These are phyloP conservation scores for Brienomyrus brachyistius DNA, from an alignment of 2,113 vertebrate genomes.

Conservation along the genomic window DNA sequence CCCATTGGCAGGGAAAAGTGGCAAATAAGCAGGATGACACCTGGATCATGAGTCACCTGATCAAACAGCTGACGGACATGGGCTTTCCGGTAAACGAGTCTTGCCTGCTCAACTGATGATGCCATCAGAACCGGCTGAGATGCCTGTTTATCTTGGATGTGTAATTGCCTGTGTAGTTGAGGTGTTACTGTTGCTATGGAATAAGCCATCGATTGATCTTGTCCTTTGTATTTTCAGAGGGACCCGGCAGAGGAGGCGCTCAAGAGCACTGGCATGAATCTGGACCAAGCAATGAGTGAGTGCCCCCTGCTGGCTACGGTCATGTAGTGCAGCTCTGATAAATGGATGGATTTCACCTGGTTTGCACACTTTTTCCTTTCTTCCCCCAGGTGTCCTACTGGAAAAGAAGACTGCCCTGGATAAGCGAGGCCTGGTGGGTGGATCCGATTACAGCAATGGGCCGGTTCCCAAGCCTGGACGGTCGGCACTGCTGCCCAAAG, in stretches of 20 bases:
- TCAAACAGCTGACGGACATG: conserved; percentile 97
- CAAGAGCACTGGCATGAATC: conserved; percentile 95
- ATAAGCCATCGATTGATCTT: neutral
- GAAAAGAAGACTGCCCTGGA: conserved; percentile 98
- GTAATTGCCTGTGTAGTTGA: neutral
- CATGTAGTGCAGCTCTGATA: neutral
- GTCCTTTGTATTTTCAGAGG: conserved; percentile 61
- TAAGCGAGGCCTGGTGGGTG: conserved; percentile 93
- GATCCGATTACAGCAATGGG: conserved; percentile 90
- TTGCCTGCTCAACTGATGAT: neutral
- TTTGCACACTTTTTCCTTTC: neutral
- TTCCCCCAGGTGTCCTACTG: conserved; percentile 75
- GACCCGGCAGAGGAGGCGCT: conserved; percentile 97
- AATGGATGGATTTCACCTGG: neutral
- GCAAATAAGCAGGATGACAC: conserved; percentile 87
- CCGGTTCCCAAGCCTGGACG: conserved; percentile 89
- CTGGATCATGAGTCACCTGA: conserved; percentile 93
- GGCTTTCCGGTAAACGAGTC: conserved; percentile 86
- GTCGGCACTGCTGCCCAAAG: conserved; percentile 92
- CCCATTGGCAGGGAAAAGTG: conserved; percentile 65
- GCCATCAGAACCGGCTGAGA: neutral
- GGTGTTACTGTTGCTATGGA: neutral
- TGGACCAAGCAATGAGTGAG: conserved; percentile 97
- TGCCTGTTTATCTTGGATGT: neutral
- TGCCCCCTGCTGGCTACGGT: conserved; percentile 26